Evolutionary conservation across 2,113 vertebrate species (phyloP), one percentile per base, ranked within the genome.

Genomic region (Pteronura brasiliensis): DNA sequence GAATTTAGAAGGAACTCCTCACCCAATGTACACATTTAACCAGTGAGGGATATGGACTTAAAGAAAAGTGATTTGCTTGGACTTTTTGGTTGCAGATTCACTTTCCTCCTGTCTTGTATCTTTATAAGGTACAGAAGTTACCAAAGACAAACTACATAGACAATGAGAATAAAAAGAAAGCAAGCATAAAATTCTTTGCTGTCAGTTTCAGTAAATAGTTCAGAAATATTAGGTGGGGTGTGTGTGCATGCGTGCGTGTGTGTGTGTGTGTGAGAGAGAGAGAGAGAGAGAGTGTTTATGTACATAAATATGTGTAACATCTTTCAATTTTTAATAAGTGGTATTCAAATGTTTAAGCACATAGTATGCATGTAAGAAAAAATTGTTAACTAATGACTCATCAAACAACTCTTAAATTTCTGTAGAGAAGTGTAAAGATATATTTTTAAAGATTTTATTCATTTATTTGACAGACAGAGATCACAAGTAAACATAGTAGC

Each of bases 331-430:
- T 80, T 74, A 83, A 88, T 83, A 57, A 95, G 47, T 59, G 13
- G 9, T 67, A 88, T 85, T 88, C 14, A 87, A 93, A 95, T 93
- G 18, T 85, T 87, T 96, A 87, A 44, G 65, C 67, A 93, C 36
- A 61, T 18, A 71, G 6, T 67, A 82, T 61, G 17, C 44, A 39
- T 17, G 4, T 23, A 86, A 86, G n/a, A 65, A 92, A 47, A 25
- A 84, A 65, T 4, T 49, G 11, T 72, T 39, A 74, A 72, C 14
- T 36, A 89, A 11, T 34, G n/a, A 67, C 2, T 59, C 25, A 39
- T 59, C 21, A 79, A 88, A 80, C 7, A 61, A 82, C 69, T 71
- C 14, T 52, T 65, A 93, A 91, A 29, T 25, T 44, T 92, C 39
- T 63, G 2, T 31, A 76, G 17, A 87, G 23, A 83, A 88, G 14